Evolutionary conservation across 2,797 vertebrate species (phyloP), one percentile per base, ranked within the genome.

Genomic region (Natrix natrix): DNA sequence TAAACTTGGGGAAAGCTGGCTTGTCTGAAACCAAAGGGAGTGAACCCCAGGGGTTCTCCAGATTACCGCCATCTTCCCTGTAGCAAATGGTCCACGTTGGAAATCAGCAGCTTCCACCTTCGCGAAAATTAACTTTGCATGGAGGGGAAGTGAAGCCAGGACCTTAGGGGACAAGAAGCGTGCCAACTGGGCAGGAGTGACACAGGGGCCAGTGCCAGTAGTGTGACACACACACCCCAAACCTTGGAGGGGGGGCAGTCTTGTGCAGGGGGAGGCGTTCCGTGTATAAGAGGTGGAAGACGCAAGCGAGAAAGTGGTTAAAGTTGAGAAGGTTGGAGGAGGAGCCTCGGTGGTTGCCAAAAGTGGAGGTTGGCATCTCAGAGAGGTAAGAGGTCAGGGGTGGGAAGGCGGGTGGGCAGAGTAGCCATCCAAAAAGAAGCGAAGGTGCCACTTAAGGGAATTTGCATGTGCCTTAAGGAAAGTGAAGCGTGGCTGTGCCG

Each of bases 111-210:
- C 48, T 83, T 43, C 74, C 20, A 2, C 17, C 0, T 37, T 22
- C 2, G 17, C 22, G 74, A 22, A 83, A 0, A 37, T 48, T 48
- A 48, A 4, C 10, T 24, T 11, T 83, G 74, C 4, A 3, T 0
- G 0, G 10, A 20, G 0, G 37, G 8, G 1, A 48, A 83, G 20
- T 24, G 20, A 43, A 10, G 48, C 37, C 74, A 48, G 74, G 74
- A 48, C 0, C 0, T 11, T 24, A 0, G 37, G 37, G 22, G 74
- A 48, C 0, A 4, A 8, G 32, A 48, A 22, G 37, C 6, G 10
- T 83, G 74, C 32, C 32, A 74, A 17, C 0, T 7, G 66, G 66
- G 14, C 16, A 74, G 32, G 10, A 37, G 4, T 24, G 37, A 24
- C 4, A 8, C 37, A 48, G 8, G 37, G 20, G 37, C 20, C 37